Evolutionary conservation across 2,888 invertebrate genomes (phyloP).

Genomic region (Sesia bembeciformis): DNA sequence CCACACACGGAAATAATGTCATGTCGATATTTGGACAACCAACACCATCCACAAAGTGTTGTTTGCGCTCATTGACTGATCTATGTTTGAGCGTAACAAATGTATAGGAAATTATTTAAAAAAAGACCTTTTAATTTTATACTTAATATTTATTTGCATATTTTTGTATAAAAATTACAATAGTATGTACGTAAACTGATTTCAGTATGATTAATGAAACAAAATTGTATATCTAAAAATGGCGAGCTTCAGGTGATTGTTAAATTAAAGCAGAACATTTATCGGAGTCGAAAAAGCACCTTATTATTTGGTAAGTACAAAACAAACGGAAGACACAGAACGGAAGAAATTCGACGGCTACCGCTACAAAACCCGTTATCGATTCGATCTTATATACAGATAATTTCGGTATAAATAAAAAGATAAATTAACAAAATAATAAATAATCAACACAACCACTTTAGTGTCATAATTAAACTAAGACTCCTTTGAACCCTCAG

Average conservation of each 20-base stretch:
- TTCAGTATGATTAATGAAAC: conserved; percentile 46
- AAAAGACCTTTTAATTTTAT: neutral
- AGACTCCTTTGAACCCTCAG: conserved; percentile 36
- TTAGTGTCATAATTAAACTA: conserved; percentile 43
- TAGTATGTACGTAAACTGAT: conserved; percentile 55
- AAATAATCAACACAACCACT: conserved; percentile 71
- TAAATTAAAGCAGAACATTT: conserved; percentile 18
- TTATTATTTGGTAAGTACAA: conserved; percentile 57
- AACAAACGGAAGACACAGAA: conserved; percentile 57
- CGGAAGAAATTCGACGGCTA: conserved; percentile 46
- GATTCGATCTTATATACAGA: conserved; percentile 39
- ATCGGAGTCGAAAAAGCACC: conserved; percentile 46
- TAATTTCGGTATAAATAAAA: conserved; percentile 63
- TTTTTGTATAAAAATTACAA: conserved; percentile 72
- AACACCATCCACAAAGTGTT: too few species aligned
- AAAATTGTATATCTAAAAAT: conserved; percentile 52
- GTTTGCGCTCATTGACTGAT: too few species aligned
- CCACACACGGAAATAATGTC: too few species aligned
- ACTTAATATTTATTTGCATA: conserved; percentile 43
- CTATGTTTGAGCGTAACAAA: too few species aligned
- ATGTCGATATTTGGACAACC: too few species aligned
- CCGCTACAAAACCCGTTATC: conserved; percentile 51
- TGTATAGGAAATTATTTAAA: neutral
- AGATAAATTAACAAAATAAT: conserved; percentile 61
- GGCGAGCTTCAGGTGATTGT: conserved; percentile 48